These are phyloP conservation scores for Alethe castanea DNA, from an alignment of 2,113 vertebrate species.

Conservation along the genomic window DNA sequence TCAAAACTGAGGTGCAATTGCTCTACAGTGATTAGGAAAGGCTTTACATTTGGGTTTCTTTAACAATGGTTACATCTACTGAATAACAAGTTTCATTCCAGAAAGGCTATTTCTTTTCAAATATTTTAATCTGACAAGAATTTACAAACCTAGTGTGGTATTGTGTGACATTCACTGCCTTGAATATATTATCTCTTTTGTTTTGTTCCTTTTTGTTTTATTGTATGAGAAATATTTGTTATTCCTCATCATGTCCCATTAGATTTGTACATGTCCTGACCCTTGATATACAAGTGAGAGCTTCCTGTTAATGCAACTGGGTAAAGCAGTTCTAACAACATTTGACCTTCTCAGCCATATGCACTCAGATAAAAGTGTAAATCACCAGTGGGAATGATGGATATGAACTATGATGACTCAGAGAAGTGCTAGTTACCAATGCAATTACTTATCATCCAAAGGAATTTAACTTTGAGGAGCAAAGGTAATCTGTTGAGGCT, in stretches of 20 bases:
- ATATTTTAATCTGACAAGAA: not conserved
- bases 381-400: not conserved
- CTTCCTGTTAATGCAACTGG: not conserved
- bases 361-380: not conserved
- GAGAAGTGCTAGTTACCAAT: not conserved
- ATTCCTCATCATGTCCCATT: not conserved
- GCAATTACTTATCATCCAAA: not conserved
- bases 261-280: not conserved
- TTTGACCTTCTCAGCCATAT: not conserved
- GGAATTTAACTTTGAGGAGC: not conserved
- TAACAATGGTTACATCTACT: not conserved
- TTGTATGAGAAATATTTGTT: not conserved
- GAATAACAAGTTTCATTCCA: not conserved
- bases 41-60: not conserved
- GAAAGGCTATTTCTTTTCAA: not conserved
- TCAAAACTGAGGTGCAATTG: constrained; percentile 22
- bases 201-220: not conserved
- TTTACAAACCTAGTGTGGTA: not conserved
- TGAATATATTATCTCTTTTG: not conserved
- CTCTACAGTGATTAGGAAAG: not conserved
- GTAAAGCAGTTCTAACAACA: not conserved
- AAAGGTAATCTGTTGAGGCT: not conserved
- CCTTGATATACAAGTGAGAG: not conserved
- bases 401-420: not conserved
- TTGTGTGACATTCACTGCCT: not conserved